Percentiles rank a stretch among this genome's conserved stretches.
These are phyloP conservation scores for Cryptosula pallasiana DNA, from an alignment of 2,888 invertebrate species.

Conservation along the genomic window DNA sequence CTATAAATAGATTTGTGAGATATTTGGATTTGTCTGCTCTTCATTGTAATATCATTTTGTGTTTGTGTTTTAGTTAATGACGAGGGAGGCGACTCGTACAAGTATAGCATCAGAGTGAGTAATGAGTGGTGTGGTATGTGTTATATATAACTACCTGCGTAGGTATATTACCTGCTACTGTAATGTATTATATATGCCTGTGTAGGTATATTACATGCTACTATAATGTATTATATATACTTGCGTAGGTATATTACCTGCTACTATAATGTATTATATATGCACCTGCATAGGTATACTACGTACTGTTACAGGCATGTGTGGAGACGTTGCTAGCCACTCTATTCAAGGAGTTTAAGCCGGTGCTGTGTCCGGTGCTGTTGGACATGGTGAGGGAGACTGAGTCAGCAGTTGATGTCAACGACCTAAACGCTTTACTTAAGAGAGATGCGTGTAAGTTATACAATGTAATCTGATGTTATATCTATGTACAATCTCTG, in stretches of 20 bases:
- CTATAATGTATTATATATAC: no score
- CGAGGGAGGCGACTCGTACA: conserved; percentile 88
- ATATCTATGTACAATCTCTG: neutral
- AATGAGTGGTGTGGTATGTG: neutral
- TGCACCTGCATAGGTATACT: no score
- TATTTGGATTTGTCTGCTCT: no score
- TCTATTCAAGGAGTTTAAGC: conserved; percentile 73
- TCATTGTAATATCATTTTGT: no score
- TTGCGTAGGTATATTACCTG: no score
- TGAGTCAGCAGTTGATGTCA: conserved; percentile 63
- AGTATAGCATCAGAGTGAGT: conserved; percentile 77
- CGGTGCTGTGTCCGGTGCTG: conserved; percentile 68
- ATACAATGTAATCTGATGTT: neutral
- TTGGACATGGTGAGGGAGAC: conserved; percentile 60
- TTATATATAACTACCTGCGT: no score
- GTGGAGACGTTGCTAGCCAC: conserved; percentile 79
- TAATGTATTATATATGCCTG: no score
- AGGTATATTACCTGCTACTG: no score
- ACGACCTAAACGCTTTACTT: conserved; percentile 73
- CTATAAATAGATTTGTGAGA: no score
- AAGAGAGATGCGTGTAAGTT: conserved; percentile 71
- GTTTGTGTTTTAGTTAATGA: conserved; percentile 67
- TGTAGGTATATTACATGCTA: no score
- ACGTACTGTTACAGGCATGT: no score
- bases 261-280: no score